Percentiles rank a stretch among this genome's conserved stretches.
phyloP scores from a whole-genome alignment of 2,113 vertebrate genomes.

The Megalops atlanticus region DNA sequence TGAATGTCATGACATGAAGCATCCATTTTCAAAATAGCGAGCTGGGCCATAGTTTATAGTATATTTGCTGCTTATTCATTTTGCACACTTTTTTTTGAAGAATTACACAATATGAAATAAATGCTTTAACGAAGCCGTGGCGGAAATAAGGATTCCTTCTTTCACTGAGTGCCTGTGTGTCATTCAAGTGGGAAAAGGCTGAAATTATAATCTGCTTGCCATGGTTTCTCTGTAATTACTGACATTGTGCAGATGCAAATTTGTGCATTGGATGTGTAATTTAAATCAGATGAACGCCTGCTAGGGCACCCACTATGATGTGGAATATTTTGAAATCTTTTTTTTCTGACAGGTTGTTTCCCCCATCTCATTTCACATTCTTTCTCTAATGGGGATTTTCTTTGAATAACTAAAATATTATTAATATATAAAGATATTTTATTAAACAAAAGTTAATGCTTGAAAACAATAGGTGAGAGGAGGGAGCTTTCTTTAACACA shows the following conservation, averaged over 20 bases:
- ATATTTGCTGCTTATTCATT: background rate
- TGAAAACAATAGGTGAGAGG: constrained; percentile 14
- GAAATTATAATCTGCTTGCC: constrained; percentile 43
- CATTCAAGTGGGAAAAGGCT: constrained; percentile 37
- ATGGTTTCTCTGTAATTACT: constrained; percentile 56
- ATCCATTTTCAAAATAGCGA: too few relatives aligned
- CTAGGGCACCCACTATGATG: constrained; percentile 8
- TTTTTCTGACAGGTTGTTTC: background rate
- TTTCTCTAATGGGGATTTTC: background rate
- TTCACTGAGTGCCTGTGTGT: constrained; percentile 27
- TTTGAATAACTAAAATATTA: too few relatives aligned
- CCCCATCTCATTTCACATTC: background rate
- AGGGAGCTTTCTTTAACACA: too few relatives aligned
- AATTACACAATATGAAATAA: constrained; percentile 20
- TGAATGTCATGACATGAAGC: too few relatives aligned
- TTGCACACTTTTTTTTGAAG: constrained; percentile 3
- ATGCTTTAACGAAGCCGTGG: background rate
- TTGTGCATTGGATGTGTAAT: constrained; percentile 46
- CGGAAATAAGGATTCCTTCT: constrained; percentile 17
- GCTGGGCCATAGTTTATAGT: too few relatives aligned
- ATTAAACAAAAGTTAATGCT: background rate
- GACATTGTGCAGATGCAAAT: constrained; percentile 57
- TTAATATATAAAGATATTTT: too few relatives aligned
- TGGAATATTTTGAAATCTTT: background rate
- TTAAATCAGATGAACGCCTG: constrained; percentile 44